A percentile compares a stretch with the other conserved stretches of the same genome.
Conservation (phyloP, 2,797 vertebrate genomes). For the Podarcis lilfordi region DNA sequence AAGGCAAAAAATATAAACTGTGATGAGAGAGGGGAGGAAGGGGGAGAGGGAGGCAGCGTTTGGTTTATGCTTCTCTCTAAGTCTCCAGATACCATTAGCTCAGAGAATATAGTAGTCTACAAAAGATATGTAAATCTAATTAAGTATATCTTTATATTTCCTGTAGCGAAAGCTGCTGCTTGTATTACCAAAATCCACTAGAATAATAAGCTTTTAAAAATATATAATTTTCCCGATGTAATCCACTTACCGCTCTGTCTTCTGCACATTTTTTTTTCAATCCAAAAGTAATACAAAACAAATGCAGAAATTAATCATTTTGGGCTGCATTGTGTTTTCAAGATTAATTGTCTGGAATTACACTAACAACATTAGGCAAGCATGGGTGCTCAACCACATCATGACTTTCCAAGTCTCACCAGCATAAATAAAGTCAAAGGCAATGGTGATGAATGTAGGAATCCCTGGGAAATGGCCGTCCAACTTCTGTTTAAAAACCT, state of each 20-base stretch:
- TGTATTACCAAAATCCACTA: slow-evolving; percentile 10
- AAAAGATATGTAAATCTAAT: slow-evolving; percentile 25
- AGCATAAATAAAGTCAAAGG: no score
- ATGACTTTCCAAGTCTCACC: not conserved
- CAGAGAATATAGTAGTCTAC: not conserved
- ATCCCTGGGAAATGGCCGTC: no score
- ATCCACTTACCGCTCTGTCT: slow-evolving; percentile 14
- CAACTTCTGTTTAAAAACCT: no score
- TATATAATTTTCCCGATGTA: not conserved
- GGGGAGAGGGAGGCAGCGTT: not conserved
- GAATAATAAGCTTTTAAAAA: slow-evolving; percentile 12
- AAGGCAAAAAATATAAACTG: not conserved
- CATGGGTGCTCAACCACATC: not conserved
- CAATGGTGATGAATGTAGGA: not conserved
- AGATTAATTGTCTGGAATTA: not conserved
- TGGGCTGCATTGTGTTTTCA: not conserved
- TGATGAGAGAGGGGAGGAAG: not conserved
- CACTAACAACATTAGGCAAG: not conserved
- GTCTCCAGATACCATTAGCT: slow-evolving; percentile 8
- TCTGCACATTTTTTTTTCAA: not conserved
- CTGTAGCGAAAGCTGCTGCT: not conserved
- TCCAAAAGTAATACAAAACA: not conserved
- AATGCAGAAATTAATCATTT: not conserved
- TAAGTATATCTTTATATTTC: slow-evolving; percentile 22
- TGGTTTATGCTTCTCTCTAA: not conserved